phyloP scores from a whole-genome alignment of 1,140 invertebrate species.

The Protaetia brevitarsis region DNA sequence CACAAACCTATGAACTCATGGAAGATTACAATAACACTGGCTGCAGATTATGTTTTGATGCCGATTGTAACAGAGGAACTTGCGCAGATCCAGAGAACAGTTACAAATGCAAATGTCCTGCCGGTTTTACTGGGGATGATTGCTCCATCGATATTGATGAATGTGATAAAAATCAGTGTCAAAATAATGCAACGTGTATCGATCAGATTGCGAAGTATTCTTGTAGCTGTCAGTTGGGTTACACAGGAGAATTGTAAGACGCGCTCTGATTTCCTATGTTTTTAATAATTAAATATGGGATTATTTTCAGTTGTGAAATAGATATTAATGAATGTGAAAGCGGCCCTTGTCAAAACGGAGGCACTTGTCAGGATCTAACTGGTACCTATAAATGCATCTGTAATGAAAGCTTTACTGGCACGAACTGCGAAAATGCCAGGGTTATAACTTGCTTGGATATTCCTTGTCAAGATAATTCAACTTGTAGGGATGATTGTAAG shows the following conservation, averaged over 20 bases:
- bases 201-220: slow-evolving; percentile 77
- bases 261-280: neutral
- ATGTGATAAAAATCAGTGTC: slow-evolving; percentile 68
- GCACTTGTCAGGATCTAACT: slow-evolving; percentile 71
- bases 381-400: slow-evolving; percentile 73
- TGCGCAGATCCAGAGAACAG: slow-evolving; percentile 72
- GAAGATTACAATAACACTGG: slow-evolving; percentile 47
- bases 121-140: slow-evolving; percentile 74
- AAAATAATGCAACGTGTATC: slow-evolving; percentile 72
- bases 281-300: neutral
- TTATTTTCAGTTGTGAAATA: slow-evolving; percentile 64
- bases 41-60: slow-evolving; percentile 78
- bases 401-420: slow-evolving; percentile 70
- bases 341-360: slow-evolving; percentile 76
- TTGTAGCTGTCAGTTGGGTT: slow-evolving; percentile 73
- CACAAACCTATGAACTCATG: neutral
- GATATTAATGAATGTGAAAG: slow-evolving; percentile 81
- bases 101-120: slow-evolving; percentile 80
- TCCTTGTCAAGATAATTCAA: slow-evolving; percentile 73
- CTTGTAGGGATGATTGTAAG: slow-evolving; percentile 64
- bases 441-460: slow-evolving; percentile 72
- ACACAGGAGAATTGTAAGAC: slow-evolving; percentile 70
- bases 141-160: slow-evolving; percentile 78
- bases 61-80: slow-evolving; percentile 82
- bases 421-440: slow-evolving; percentile 67